A percentile compares a stretch with the other conserved stretches of the same genome.
phyloP scores from a whole-genome alignment of 1,140 invertebrate species.

The Helicoverpa zea region DNA sequence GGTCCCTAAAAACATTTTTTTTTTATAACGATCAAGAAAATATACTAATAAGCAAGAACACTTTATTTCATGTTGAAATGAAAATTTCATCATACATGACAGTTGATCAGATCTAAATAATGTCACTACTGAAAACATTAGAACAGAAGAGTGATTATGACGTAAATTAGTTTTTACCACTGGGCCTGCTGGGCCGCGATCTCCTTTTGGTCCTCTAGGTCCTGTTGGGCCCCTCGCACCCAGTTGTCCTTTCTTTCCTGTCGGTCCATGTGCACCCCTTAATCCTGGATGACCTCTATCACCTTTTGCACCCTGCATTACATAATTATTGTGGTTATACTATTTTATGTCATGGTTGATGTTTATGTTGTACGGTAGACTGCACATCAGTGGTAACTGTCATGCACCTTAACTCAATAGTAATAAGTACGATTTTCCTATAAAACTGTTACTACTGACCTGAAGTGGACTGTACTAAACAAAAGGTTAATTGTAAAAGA shows the following conservation, averaged over 20 bases:
- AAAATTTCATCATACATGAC: no score
- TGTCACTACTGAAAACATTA: not conserved
- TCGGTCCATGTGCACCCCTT: conserved; percentile 56
- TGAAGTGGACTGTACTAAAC: no score
- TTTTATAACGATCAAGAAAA: no score
- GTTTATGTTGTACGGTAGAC: no score
- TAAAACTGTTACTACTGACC: no score
- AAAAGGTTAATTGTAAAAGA: no score
- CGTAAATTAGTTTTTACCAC: conserved; percentile 46
- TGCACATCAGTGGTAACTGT: no score
- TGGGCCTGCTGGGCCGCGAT: conserved; percentile 53
- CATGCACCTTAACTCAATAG: no score
- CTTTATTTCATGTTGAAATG: not conserved
- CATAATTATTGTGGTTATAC: no score
- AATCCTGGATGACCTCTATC: conserved; percentile 58
- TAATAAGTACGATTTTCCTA: no score
- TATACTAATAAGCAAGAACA: not conserved
- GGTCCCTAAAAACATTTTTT: conserved; percentile 60
- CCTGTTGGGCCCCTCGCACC: conserved; percentile 59
- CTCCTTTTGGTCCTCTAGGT: conserved; percentile 58
- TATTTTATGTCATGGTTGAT: no score
- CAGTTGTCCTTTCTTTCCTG: conserved; percentile 56
- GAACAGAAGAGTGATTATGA: not conserved
- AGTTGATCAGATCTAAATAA: no score
- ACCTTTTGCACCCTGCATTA: conserved; percentile 68